Percentiles rank a stretch among this genome's conserved stretches.
phyloP scores from a whole-genome alignment of 2,888 invertebrate genomes.

The Tetragonula carbonaria region DNA sequence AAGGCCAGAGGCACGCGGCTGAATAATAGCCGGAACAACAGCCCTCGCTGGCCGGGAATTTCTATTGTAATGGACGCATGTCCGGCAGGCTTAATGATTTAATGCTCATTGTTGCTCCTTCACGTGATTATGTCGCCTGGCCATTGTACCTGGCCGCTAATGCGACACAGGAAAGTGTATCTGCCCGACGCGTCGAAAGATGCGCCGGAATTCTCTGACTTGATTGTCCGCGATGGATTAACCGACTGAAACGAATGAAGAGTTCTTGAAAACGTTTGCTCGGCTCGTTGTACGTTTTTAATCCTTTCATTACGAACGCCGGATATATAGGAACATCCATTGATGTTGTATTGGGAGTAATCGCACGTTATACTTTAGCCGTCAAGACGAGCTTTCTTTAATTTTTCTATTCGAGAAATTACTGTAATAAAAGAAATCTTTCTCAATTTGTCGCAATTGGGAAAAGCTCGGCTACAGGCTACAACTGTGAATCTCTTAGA shows the following conservation, averaged over 20 bases:
- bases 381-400: too few relatives aligned
- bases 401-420: too few relatives aligned
- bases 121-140: conserved; percentile 55
- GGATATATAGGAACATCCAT: too few relatives aligned
- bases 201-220: not conserved
- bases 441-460: too few relatives aligned
- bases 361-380: too few relatives aligned
- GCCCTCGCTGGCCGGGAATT: conserved; percentile 55
- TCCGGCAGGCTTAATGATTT: conserved; percentile 71
- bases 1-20: conserved; percentile 53
- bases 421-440: too few relatives aligned
- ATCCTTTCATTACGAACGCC: too few relatives aligned
- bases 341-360: too few relatives aligned
- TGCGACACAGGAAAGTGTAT: conserved; percentile 43
- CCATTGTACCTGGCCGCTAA: conserved; percentile 54
- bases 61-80: conserved; percentile 64
- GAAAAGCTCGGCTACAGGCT: too few relatives aligned
- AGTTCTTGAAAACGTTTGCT: not conserved
- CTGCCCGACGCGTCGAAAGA: conserved; percentile 11
- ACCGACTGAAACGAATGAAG: not conserved
- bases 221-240: not conserved
- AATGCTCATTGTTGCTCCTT: conserved; percentile 70
- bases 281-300: too few relatives aligned
- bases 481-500: too few relatives aligned
- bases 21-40: conserved; percentile 64